Base-by-base conservation (phyloP, 2,888 invertebrate species). In the Nezara viridula region DNA sequence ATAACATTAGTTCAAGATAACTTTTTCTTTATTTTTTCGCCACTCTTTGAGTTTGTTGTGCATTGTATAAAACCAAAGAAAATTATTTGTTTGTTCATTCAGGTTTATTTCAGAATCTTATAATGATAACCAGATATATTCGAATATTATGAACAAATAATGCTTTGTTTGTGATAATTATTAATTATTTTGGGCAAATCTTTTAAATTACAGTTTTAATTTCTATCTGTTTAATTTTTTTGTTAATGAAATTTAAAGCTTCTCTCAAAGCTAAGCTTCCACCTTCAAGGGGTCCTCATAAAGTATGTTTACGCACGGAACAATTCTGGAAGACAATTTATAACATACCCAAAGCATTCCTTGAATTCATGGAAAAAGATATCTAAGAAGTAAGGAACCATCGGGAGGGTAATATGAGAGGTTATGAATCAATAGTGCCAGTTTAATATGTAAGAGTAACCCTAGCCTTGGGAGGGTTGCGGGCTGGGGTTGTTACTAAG, bases 401-500 rank as follows among this genome's bases (percentile, higher is more conserved):
- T 21, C 19, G 6, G 37, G 66, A 77, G 81, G 86, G 86, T 86
- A 86, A 86, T 52, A 86, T 86, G 86, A 86, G 86, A 37, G 60
- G 86, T 88, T 88, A 55, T 50, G 85, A 88, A 88, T 88, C 88
- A 81, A 88, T 88, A 88, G 44, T 88, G 73, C 73, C 81, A 55
- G 88, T 88, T 88, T 88, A 88, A 88, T 88, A 88, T 88, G 88
- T 88, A 88, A 88, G 88, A 88, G 88, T 81, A 88, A 66, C 60
- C 60, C 88, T 52, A 86, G 86, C 66, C n/a, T n/a, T 14, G 24
- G 52, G 14, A 19, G 88, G 44, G 47, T 9, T 86, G 88, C 88
- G 90, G 89, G 87, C 73, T 66, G 86, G 60, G 85, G 86, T 60
- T 88, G 90, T 90, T 90, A 66, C 90, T 89, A 90, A 90, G 90